Percentiles rank a stretch among this genome's conserved stretches.
Conservation (phyloP, 2,888 invertebrate genomes). For the Nyleta sp. region DNA sequence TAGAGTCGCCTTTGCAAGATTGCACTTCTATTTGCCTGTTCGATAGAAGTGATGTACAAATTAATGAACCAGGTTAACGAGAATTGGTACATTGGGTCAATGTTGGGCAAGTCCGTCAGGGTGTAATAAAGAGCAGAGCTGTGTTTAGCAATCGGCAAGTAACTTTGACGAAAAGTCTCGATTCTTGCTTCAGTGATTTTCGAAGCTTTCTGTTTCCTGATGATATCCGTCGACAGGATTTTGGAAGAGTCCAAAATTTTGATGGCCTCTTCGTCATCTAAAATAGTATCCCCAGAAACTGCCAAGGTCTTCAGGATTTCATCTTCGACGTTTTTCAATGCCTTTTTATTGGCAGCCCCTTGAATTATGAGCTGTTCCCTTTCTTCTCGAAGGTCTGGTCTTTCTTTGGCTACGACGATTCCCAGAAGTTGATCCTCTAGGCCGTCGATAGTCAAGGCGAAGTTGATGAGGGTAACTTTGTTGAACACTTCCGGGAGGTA, state of each 20-base stretch:
- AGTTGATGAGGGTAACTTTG: conserved; percentile 92
- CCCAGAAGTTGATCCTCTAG: conserved; percentile 92
- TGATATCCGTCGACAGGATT: conserved; percentile 90
- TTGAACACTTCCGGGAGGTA: conserved; percentile 93
- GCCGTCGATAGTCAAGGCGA: conserved; percentile 91
- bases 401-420: conserved; percentile 92
- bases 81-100: conserved; percentile 96
- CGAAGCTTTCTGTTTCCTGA: conserved; percentile 91
- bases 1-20: conserved; percentile 88
- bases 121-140: conserved; percentile 92
- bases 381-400: conserved; percentile 92
- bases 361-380: conserved; percentile 91
- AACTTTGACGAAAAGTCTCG: conserved; percentile 89
- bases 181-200: conserved; percentile 90
- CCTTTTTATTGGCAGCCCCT: conserved; percentile 90
- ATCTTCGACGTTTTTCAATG: conserved; percentile 92
- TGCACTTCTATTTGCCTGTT: conserved; percentile 88
- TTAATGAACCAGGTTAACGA: conserved; percentile 94
- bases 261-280: conserved; percentile 96
- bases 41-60: conserved; percentile 90
- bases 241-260: conserved; percentile 94
- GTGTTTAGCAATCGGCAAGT: conserved; percentile 90
- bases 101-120: conserved; percentile 91
- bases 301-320: conserved; percentile 93
- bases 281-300: conserved; percentile 92